Percentiles rank a stretch among this genome's conserved stretches.
These are phyloP conservation scores for Blastobasis adustella DNA, from an alignment of 2,888 invertebrate genomes.

Conservation along the genomic window DNA sequence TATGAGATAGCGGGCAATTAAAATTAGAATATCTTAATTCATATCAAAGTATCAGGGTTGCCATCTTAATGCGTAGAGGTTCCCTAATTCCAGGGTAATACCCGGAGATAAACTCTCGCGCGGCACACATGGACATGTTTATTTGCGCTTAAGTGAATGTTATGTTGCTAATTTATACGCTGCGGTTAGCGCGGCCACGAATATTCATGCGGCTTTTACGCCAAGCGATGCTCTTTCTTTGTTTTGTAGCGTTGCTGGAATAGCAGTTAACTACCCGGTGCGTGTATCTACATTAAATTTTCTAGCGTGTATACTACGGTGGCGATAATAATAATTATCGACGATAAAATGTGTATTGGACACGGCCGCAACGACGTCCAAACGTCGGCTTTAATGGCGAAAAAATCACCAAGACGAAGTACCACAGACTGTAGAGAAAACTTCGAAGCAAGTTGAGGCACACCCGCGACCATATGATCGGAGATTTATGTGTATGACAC, in stretches of 20 bases:
- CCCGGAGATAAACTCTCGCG: constrained; percentile 47
- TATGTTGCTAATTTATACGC: constrained; percentile 26
- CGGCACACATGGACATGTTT: constrained; percentile 58
- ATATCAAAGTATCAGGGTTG: constrained; percentile 76
- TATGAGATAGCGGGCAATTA: constrained; percentile 49
- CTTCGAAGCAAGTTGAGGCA: neutral
- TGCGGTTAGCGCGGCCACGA: constrained; percentile 7
- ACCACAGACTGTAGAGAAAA: too few relatives aligned
- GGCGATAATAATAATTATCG: too few relatives aligned
- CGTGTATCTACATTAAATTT: too few relatives aligned
- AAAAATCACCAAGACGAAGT: too few relatives aligned
- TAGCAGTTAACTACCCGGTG: too few relatives aligned
- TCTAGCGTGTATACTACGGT: too few relatives aligned
- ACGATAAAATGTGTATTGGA: too few relatives aligned
- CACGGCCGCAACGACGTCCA: too few relatives aligned
- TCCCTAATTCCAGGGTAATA: constrained; percentile 68
- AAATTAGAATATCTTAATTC: constrained; percentile 85
- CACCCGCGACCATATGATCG: constrained; percentile 21
- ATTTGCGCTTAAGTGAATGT: constrained; percentile 66
- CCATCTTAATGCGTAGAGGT: constrained; percentile 69
- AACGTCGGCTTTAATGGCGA: too few relatives aligned
- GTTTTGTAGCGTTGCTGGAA: too few relatives aligned
- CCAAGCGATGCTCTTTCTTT: too few relatives aligned
- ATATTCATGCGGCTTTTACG: neutral
- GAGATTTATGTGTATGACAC: constrained; percentile 26